These are phyloP conservation scores for Penaeus japonicus DNA, from an alignment of 1,140 invertebrate species.

Conservation along the genomic window DNA sequence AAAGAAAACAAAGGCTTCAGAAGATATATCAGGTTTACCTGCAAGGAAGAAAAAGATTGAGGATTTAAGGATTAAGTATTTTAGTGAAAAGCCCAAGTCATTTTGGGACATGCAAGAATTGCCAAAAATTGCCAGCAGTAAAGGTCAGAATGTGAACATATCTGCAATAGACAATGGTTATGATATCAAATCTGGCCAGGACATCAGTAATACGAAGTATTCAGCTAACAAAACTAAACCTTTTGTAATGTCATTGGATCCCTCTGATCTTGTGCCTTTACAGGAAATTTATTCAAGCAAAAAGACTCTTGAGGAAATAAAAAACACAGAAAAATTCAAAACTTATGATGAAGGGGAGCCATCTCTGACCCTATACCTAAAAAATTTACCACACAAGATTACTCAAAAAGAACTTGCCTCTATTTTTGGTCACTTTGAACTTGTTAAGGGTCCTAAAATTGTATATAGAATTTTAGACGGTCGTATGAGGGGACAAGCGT, in stretches of 20 bases:
- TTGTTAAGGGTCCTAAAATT: slow-evolving; percentile 13
- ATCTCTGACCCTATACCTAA: slow-evolving; percentile 42
- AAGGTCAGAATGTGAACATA: background rate
- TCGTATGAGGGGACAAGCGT: slow-evolving; percentile 58
- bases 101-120: slow-evolving; percentile 50
- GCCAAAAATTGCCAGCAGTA: slow-evolving; percentile 1
- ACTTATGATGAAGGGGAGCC: slow-evolving; percentile 46
- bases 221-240: slow-evolving; percentile 7
- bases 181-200: background rate
- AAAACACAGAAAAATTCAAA: slow-evolving; percentile 36
- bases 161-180: background rate
- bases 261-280: slow-evolving; percentile 19
- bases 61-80: background rate
- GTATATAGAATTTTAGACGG: slow-evolving; percentile 47
- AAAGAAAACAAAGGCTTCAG: background rate
- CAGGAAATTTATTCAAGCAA: slow-evolving; percentile 25
- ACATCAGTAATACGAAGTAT: background rate
- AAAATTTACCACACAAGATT: slow-evolving; percentile 42
- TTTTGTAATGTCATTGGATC: slow-evolving; percentile 28
- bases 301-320: slow-evolving; percentile 24
- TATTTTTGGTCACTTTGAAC: slow-evolving; percentile 55
- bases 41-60: background rate
- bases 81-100: slow-evolving; percentile 43
- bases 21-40: background rate
- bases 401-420: slow-evolving; percentile 29